Conservation (phyloP, 2,888 invertebrate species). For the Ichneumon xanthorius region DNA sequence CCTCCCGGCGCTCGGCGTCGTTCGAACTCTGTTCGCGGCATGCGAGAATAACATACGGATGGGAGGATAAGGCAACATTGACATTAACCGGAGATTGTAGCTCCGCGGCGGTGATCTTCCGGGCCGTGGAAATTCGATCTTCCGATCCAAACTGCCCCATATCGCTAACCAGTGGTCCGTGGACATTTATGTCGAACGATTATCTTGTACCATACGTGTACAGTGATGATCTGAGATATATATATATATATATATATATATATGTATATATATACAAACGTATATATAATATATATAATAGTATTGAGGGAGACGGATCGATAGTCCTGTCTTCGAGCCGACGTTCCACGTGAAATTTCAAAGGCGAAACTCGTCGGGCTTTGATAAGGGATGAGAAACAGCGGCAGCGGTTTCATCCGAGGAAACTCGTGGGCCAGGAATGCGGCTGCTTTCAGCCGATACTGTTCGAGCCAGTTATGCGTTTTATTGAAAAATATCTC, state of each 20-base stretch:
- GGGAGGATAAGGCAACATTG: conserved; percentile 35
- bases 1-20: conserved; percentile 29
- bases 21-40: conserved; percentile 39
- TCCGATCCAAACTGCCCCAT: background rate
- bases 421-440: conserved; percentile 35
- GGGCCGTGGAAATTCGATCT: background rate
- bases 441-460: conserved; percentile 43
- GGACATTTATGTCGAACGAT: background rate
- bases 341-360: conserved; percentile 64
- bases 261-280: background rate
- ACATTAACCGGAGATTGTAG: background rate
- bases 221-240: background rate
- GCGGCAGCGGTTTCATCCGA: background rate
- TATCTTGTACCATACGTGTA: background rate
- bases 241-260: background rate
- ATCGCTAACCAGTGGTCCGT: background rate
- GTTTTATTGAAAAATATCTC: conserved; percentile 68
- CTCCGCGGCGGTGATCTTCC: background rate
- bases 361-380: conserved; percentile 60
- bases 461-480: conserved; percentile 59
- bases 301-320: conserved; percentile 42
- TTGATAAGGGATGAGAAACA: conserved; percentile 54
- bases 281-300: background rate
- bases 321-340: conserved; percentile 39
- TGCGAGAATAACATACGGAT: conserved; percentile 56